Evolutionary conservation across 2,113 vertebrate genomes (phyloP), one percentile per base, ranked within the genome.

Genomic region (Onychostoma macrolepis): DNA sequence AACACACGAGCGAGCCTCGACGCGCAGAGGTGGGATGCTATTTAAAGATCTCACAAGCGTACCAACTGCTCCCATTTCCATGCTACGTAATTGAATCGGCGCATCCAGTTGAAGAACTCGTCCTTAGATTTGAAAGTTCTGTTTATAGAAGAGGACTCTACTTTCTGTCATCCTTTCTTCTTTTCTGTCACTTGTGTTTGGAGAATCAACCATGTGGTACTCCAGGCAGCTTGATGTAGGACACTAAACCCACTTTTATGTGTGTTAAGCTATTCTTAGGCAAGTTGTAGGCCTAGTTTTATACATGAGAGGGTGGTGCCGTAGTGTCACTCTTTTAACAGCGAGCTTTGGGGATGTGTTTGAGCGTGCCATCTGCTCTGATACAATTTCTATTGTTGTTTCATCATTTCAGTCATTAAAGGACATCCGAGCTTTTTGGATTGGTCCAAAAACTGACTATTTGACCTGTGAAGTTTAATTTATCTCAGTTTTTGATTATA

Each of bases 21-120:
- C 77, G 89, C 86, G 88, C 88, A 88, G 91, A 89, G 83, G 88
- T 79, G 45, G 87, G 72, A 86, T 90, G 86, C 90, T 94, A 92
- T 94, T 94, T 94, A 92, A 95, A 91, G 93, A 93, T 89, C 90
- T 87, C 90, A 90, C 63, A 91, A 92, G 90, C 74, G 48, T 75
- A 88, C 91, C 92, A 93, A 91, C 91, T 93, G 91, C 91, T 92
- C 92, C 90, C 45, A 0, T 90, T 95, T 93, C 90, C 76, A 43
- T 88, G 91, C 86, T 69, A 90, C 77, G 81, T 93, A 92, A 94
- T 91, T 90, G 86, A 93, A 93, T 94, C 91, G 85, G 80, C 28
- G 43, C 87, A 88, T 75, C 53, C 48, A 43, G 71, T 84, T 48
- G 26, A 86, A 21, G n/a, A 71, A 17, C 43, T 41, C 15, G 6